Conservation (phyloP, 2,888 invertebrate genomes). For the Sinopyrophorus schimmeli region DNA sequence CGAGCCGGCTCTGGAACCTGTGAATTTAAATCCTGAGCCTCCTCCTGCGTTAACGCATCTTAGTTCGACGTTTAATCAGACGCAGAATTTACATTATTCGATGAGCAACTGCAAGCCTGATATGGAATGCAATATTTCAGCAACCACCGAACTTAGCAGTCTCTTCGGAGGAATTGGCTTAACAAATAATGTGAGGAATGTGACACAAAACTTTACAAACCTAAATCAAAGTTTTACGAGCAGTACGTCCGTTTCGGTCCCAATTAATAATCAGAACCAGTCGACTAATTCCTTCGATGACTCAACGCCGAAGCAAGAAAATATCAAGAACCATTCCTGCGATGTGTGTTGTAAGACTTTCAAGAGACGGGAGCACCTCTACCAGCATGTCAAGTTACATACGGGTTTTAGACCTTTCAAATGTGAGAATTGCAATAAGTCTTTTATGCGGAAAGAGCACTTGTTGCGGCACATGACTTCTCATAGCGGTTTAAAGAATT, state of each 20-base stretch:
- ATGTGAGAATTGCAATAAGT: slow-evolving; percentile 67
- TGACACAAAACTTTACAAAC: slow-evolving; percentile 3
- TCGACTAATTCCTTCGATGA: neutral
- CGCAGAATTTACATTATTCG: slow-evolving; percentile 10
- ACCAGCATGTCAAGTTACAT: slow-evolving; percentile 69
- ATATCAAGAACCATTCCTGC: slow-evolving; percentile 51
- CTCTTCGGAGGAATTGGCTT: neutral
- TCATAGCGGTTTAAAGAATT: slow-evolving; percentile 70
- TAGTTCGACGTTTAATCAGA: slow-evolving; percentile 3
- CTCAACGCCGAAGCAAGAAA: slow-evolving; percentile 4
- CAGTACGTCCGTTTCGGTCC: neutral
- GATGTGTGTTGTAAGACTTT: slow-evolving; percentile 66
- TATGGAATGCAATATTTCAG: slow-evolving; percentile 1
- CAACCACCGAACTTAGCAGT: neutral
- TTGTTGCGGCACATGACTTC: slow-evolving; percentile 67
- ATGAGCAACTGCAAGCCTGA: slow-evolving; percentile 2
- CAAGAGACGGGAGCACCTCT: slow-evolving; percentile 70
- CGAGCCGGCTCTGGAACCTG: neutral
- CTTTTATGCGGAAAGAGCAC: slow-evolving; percentile 72
- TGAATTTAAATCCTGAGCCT: slow-evolving; percentile 5
- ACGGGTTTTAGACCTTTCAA: slow-evolving; percentile 69
- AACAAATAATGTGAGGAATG: slow-evolving; percentile 3
- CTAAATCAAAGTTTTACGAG: neutral
- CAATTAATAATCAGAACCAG: neutral
- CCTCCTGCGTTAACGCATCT: neutral